These are phyloP conservation scores for Psittacula echo DNA, from an alignment of 2,797 vertebrate species.

Conservation along the genomic window DNA sequence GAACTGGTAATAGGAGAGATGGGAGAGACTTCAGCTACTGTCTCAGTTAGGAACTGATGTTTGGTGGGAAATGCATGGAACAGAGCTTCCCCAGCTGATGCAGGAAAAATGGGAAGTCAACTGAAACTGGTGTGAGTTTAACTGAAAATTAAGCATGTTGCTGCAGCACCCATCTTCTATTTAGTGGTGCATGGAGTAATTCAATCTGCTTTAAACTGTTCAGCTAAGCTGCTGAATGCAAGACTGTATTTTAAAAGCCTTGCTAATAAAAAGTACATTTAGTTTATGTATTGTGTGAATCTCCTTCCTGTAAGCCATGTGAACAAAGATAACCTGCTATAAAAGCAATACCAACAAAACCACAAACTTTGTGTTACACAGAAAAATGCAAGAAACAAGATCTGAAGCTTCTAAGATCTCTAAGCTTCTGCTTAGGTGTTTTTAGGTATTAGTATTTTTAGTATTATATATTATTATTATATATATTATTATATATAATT, in stretches of 20 bases:
- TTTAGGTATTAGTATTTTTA: no score
- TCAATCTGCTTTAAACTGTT: neutral
- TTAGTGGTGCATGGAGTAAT: neutral
- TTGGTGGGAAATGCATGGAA: neutral
- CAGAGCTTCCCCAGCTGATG: neutral
- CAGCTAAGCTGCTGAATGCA: neutral
- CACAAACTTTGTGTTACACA: neutral
- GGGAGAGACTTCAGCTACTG: neutral
- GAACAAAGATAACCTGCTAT: neutral
- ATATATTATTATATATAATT: no score
- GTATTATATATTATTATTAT: no score
- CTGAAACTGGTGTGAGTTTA: neutral
- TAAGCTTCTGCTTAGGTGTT: neutral
- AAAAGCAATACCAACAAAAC: neutral
- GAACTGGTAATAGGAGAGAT: neutral
- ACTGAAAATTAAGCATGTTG: neutral
- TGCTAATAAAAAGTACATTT: constrained; percentile 54
- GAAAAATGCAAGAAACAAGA: neutral
- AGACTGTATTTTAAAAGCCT: constrained; percentile 32
- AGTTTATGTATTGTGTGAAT: neutral
- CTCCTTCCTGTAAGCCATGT: constrained; percentile 9
- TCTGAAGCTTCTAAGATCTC: neutral
- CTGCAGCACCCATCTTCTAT: neutral
- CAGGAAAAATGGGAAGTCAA: neutral
- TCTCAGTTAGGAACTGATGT: neutral